Conservation (phyloP, 2,888 invertebrate species). For the Leistus spinibarbis region DNA sequence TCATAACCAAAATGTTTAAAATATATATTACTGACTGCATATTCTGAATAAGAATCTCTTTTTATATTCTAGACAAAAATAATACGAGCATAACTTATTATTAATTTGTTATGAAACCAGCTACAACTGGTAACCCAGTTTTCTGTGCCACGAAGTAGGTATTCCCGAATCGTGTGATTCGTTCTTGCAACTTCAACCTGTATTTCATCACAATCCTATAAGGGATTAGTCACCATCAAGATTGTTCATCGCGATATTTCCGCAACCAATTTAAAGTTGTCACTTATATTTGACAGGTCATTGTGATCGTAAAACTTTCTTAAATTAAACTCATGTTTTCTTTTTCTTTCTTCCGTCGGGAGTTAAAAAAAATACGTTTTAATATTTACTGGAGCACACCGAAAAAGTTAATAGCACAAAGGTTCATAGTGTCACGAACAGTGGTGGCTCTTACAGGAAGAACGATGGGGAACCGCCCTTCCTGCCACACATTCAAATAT, state of each 20-base stretch:
- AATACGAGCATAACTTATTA: background rate
- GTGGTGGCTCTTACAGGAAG: background rate
- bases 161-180: background rate
- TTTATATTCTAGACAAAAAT: background rate
- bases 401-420: constrained; percentile 30
- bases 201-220: constrained; percentile 26
- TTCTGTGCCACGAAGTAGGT: background rate
- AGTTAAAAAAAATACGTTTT: background rate
- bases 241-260: constrained; percentile 39
- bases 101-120: background rate
- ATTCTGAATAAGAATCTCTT: no score
- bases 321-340: constrained; percentile 37
- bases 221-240: constrained; percentile 29
- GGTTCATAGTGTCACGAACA: background rate
- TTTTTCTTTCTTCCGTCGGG: constrained; percentile 27
- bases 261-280: constrained; percentile 40
- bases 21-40: no score
- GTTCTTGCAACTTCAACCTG: background rate
- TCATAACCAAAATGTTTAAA: no score
- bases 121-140: background rate
- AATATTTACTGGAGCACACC: constrained; percentile 33
- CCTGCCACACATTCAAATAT: background rate
- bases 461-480: background rate
- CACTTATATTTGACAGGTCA: constrained; percentile 39
- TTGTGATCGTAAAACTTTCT: constrained; percentile 34